Conservation (phyloP, 23 tunicate species). For the Trididemnum clinides region DNA sequence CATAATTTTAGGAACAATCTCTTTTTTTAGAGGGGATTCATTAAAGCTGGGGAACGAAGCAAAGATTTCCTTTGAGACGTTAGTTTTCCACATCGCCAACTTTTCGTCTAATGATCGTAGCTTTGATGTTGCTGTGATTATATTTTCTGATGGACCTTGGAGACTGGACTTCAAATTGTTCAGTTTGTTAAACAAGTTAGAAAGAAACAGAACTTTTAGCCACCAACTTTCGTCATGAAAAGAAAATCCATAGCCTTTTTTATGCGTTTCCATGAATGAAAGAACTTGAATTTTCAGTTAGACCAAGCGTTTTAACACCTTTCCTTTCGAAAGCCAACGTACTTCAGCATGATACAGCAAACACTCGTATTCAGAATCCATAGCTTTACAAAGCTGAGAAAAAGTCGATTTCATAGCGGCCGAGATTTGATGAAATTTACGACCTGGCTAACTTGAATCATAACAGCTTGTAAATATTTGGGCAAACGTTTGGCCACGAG, state of each 20-base stretch:
- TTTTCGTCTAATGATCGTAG: conserved; percentile 64
- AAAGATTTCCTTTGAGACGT: conserved; percentile 57
- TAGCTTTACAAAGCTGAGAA: conserved; percentile 56
- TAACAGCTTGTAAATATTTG: conserved; percentile 48
- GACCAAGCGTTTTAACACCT: conserved; percentile 66
- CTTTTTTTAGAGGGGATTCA: conserved; percentile 44
- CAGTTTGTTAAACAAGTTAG: conserved; percentile 68
- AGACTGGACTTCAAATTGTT: conserved; percentile 75
- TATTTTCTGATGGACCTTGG: conserved; percentile 77
- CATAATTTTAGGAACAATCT: conserved; percentile 60
- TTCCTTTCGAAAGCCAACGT: conserved; percentile 66
- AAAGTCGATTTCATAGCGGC: conserved; percentile 61
- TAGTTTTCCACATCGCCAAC: conserved; percentile 65
- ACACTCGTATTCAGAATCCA: conserved; percentile 53
- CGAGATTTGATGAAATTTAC: conserved; percentile 53
- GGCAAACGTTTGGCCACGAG: conserved; percentile 62
- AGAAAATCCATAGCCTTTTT: conserved; percentile 64
- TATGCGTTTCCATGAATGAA: conserved; percentile 58
- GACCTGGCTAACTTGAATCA: conserved; percentile 46
- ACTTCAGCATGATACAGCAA: conserved; percentile 58
- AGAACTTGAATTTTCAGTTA: conserved; percentile 58
- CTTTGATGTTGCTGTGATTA: conserved; percentile 69
- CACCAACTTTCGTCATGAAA: conserved; percentile 58
- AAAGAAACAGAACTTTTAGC: conserved; percentile 72
- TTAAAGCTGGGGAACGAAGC: conserved; percentile 60